These are phyloP conservation scores for Fundulus diaphanus DNA, from an alignment of 2,797 vertebrate genomes.

Conservation along the genomic window DNA sequence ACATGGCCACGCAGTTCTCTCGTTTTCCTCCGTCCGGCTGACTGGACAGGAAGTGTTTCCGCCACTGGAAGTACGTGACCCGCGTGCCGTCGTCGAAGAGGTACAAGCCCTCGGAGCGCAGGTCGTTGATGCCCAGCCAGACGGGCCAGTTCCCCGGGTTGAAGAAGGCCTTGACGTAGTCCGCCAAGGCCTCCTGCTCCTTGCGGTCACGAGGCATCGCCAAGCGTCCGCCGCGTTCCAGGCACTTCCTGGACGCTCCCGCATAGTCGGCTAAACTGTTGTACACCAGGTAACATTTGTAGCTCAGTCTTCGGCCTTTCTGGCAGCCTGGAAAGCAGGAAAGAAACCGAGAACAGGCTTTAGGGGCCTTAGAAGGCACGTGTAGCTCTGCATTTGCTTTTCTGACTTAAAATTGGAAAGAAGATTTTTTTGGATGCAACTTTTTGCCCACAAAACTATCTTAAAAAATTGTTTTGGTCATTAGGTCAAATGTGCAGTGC, in stretches of 20 bases:
- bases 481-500: too few species aligned
- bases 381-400: not conserved
- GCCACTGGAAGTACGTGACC: slow-evolving; percentile 91
- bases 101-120: slow-evolving; percentile 87
- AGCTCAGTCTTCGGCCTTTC: slow-evolving; percentile 83
- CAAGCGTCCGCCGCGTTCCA: slow-evolving; percentile 85
- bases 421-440: too few species aligned
- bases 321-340: slow-evolving; percentile 81
- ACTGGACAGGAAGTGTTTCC: slow-evolving; percentile 87
- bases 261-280: slow-evolving; percentile 83
- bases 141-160: slow-evolving; percentile 90
- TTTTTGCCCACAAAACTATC: not conserved
- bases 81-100: slow-evolving; percentile 88
- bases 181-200: slow-evolving; percentile 85
- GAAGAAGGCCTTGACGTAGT: slow-evolving; percentile 84
- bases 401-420: too few species aligned
- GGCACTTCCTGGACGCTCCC: slow-evolving; percentile 83
- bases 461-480: not conserved
- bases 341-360: not conserved
- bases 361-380: not conserved
- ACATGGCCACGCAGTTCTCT: slow-evolving; percentile 92
- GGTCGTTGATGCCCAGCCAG: slow-evolving; percentile 91
- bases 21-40: slow-evolving; percentile 89
- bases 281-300: slow-evolving; percentile 90
- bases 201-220: slow-evolving; percentile 87